phyloP scores from a whole-genome alignment of 2,113 vertebrate genomes.

The Onychorhynchus coronatus region DNA sequence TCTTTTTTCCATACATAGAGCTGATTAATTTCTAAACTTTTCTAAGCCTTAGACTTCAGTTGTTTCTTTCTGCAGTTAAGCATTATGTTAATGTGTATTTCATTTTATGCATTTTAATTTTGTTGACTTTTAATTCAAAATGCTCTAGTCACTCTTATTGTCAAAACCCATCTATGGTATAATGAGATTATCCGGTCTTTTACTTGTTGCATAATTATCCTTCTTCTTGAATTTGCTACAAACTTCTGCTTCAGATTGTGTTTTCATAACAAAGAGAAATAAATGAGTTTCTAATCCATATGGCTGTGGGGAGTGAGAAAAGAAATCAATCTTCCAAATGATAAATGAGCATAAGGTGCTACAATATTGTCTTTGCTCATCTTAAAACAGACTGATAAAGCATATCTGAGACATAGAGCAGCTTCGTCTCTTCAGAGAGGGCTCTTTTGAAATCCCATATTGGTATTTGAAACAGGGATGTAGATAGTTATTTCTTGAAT shows the following conservation, averaged over 20 bases:
- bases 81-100: neutral
- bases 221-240: neutral
- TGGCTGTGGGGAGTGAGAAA: neutral
- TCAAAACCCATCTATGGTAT: neutral
- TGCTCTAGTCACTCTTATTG: neutral
- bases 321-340: neutral
- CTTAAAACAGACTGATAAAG: neutral
- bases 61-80: neutral
- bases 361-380: neutral
- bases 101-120: constrained; percentile 7
- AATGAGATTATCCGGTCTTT: constrained; percentile 14
- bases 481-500: neutral
- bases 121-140: constrained; percentile 33
- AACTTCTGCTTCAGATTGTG: neutral
- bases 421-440: neutral
- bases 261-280: constrained; percentile 32
- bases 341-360: neutral
- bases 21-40: neutral
- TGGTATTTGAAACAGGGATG: neutral
- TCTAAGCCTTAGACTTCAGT: neutral
- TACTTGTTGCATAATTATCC: constrained; percentile 17
- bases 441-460: neutral
- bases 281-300: constrained; percentile 17
- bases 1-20: neutral
- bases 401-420: neutral